Base-by-base conservation (phyloP, 2,888 invertebrate genomes). In the Melangyna quadrimaculata region DNA sequence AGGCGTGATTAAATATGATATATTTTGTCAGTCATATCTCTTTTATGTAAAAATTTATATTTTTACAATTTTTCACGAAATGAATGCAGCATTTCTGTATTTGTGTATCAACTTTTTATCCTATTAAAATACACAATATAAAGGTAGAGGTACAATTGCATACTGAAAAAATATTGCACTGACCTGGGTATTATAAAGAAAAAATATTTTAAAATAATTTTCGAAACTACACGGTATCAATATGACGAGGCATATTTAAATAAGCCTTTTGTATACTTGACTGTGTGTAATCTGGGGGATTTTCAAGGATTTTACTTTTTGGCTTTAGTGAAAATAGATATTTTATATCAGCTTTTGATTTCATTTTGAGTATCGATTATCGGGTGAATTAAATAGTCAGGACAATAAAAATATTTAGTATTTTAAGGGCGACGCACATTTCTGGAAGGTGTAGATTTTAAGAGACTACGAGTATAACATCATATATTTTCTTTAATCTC, bases 321-420 rank as follows among this genome's bases (percentile, higher is more conserved):
- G 61, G 27, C n/a, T 17, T 61, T 40, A n/a, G 17, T 17, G 40
- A 4, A 43, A 43, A 40, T 61, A 43, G 40, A 27, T 43, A 10
- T 61, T 61, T 43, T 61, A 51, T 51, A 24, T 51, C 51, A 6
- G 24, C 51, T 45, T 45, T 45, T n/a, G n/a, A n/a, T n/a, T n/a
- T n/a, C n/a, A n/a, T n/a, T n/a, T n/a, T n/a, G n/a, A n/a, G n/a
- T n/a, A n/a, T n/a, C n/a, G n/a, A n/a, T n/a, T n/a, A n/a, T n/a
- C n/a, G n/a, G n/a, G n/a, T n/a, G n/a, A n/a, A n/a, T n/a, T n/a
- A n/a, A n/a, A n/a, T n/a, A n/a, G n/a, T n/a, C n/a, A n/a, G n/a
- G n/a, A n/a, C n/a, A n/a, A n/a, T n/a, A n/a, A n/a, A n/a, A n/a
- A n/a, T n/a, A n/a, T n/a, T n/a, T n/a, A n/a, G n/a, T n/a, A n/a